Evolutionary conservation across 2,888 invertebrate species (phyloP), one percentile per base, ranked within the genome.

Genomic region (Lasioglossum calceatum): DNA sequence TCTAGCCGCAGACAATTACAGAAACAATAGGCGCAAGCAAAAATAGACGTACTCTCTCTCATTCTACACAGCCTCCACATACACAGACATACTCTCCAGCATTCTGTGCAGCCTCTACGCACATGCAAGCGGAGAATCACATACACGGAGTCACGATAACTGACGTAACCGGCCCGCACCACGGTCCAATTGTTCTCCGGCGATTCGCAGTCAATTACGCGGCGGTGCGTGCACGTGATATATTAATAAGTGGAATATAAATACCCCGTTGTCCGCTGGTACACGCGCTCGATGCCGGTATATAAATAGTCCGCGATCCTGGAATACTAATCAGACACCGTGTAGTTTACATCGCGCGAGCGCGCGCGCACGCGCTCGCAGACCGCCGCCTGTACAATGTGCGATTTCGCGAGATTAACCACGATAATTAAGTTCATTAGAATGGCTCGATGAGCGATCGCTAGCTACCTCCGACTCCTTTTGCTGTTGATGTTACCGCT

Each of bases 361-460:
- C 70, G 75, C 61, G 70, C 81, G 79, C 58, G 77, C 27, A 64
- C 36, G 39, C 36, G 47, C 71, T 80, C 85, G 84, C 42, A 23
- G 23, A 23, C 23, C 50, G 80, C 81, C 87, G 78, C 89, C 86
- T 81, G 73, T 73, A 84, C 83, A 89, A 86, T 88, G 90, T 83
- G 85, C 50, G 88, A 90, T 89, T 86, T 75, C 73, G 76, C 84
- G 88, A 86, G 88, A 82, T 88, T 80, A 77, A 72, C 81, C 80
- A 58, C 81, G 89, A 89, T 89, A 89, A 89, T 89, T 88, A 88
- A 86, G 85, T 84, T 88, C 85, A 85, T 85, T 86, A 86, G 75
- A 90, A 88, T 90, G 76, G 84, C 82, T 80, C 61, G 82, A 81
- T 42, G 73, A 79, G 83, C 77, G 88, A 89, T 89, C 85, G 88